Conservation (phyloP, 35 echinoderm and acorn worm genomes). For the Apostichopus parvimensis region DNA sequence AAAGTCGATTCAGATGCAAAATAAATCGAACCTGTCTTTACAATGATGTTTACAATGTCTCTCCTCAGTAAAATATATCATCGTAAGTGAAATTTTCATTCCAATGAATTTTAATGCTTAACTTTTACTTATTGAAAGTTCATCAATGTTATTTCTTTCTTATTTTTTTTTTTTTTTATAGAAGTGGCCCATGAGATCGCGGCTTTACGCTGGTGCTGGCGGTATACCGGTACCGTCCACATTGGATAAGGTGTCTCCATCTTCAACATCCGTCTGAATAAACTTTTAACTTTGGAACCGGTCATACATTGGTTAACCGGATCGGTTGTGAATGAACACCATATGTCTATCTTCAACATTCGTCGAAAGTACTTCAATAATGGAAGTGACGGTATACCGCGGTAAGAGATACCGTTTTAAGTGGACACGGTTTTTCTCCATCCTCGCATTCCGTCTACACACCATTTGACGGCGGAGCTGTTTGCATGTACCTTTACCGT, state of each 20-base stretch:
- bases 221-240: constrained; percentile 13
- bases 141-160: background rate
- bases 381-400: background rate
- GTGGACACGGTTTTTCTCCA: background rate
- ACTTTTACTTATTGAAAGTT: no score
- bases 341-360: constrained; percentile 28
- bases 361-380: background rate
- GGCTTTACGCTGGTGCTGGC: constrained; percentile 33
- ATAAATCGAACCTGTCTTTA: no score
- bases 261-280: constrained; percentile 34
- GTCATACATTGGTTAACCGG: background rate
- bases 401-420: background rate
- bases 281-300: background rate
- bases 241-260: background rate
- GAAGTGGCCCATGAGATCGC: constrained; percentile 46
- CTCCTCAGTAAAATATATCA: no score
- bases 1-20: no score
- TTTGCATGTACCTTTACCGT: no score
- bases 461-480: background rate
- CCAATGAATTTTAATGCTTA: no score
- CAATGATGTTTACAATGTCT: no score
- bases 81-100: no score
- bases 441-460: background rate
- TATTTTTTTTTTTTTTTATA: background rate
- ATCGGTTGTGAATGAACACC: background rate